phyloP scores from a whole-genome alignment of 2,888 invertebrate species.

The Cryptophagus acutangulus region DNA sequence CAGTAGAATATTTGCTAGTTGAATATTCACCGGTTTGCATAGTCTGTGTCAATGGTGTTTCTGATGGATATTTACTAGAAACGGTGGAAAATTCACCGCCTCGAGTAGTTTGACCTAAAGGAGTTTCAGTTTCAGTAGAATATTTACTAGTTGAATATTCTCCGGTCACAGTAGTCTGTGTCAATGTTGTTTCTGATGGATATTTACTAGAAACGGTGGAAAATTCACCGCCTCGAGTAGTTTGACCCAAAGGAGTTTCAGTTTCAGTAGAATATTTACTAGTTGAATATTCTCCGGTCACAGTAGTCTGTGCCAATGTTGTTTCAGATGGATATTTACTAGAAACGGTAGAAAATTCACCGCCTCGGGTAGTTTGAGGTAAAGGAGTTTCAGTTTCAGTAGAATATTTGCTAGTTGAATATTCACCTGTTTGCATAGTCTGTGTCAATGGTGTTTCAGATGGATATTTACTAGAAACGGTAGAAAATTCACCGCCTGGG shows the following conservation, averaged over 20 bases:
- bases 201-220: background rate
- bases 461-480: background rate
- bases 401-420: conserved; percentile 1
- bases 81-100: no score
- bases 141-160: conserved; percentile 8
- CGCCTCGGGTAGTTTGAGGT: no score
- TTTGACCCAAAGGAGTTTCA: conserved; percentile 2
- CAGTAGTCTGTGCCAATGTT: background rate
- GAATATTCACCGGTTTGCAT: no score
- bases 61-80: no score
- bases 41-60: no score
- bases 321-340: conserved; percentile 1
- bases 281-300: background rate
- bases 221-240: no score
- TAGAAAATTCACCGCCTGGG: background rate
- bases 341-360: background rate
- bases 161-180: conserved; percentile 3
- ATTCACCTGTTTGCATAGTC: background rate
- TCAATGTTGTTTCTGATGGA: background rate
- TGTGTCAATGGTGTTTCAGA: no score
- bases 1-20: no score
- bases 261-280: conserved; percentile 2
- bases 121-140: conserved; percentile 11
- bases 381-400: conserved; percentile 8
- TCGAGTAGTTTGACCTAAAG: conserved; percentile 1